These are phyloP conservation scores for Oplegnathus fasciatus DNA, from an alignment of 2,113 vertebrate genomes.

Conservation along the genomic window DNA sequence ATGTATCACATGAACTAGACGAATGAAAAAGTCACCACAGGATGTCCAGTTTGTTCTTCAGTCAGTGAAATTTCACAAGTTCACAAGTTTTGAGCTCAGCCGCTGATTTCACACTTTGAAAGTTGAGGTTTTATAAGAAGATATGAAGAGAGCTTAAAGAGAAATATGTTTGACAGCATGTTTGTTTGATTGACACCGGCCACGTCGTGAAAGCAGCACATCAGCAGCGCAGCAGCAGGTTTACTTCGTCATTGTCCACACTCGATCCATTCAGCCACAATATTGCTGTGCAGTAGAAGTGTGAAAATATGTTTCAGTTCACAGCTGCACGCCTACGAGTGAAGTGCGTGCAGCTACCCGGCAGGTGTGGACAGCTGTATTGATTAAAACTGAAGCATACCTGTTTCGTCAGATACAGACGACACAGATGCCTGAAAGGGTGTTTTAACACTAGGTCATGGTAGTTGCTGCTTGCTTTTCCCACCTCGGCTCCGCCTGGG, in stretches of 20 bases:
- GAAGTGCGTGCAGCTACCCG: background rate
- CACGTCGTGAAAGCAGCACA: background rate
- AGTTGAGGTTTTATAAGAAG: background rate
- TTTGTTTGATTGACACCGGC: background rate
- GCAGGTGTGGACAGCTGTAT: background rate
- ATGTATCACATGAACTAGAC: background rate
- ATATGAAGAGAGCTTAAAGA: background rate
- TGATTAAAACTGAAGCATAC: background rate
- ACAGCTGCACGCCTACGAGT: background rate
- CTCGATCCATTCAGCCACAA: background rate
- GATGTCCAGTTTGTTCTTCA: background rate
- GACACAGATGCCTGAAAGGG: background rate
- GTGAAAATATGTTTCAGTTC: conserved; percentile 5
- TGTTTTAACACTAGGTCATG: background rate
- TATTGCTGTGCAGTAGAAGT: background rate
- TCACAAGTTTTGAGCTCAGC: background rate
- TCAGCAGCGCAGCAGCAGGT: conserved; percentile 3
- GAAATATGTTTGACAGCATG: background rate
- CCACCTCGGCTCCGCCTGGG: background rate
- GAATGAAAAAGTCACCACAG: no score
- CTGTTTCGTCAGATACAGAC: background rate
- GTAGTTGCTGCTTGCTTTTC: background rate
- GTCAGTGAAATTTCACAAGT: no score
- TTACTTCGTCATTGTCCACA: background rate
- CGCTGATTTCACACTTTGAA: background rate